These are phyloP conservation scores for Campoletis raptor DNA, from an alignment of 2,888 invertebrate species.

Conservation along the genomic window DNA sequence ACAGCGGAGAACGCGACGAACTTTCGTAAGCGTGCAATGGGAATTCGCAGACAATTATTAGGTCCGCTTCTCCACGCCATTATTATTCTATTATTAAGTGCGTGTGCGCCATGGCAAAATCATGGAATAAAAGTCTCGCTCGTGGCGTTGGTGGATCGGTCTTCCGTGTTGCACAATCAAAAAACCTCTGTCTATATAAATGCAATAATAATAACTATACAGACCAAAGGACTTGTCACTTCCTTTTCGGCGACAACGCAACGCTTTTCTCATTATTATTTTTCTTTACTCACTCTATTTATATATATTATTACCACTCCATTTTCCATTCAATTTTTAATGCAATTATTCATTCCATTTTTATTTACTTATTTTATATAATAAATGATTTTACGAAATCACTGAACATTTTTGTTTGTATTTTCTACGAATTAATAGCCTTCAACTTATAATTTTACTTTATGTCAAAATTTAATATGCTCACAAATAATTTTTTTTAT, in stretches of 20 bases:
- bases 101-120: conserved; percentile 56
- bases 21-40: conserved; percentile 64
- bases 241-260: conserved; percentile 50
- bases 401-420: background rate
- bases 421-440: background rate
- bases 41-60: conserved; percentile 69
- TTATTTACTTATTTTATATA: background rate
- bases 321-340: background rate
- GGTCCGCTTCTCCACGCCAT: conserved; percentile 44
- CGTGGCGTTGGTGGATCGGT: conserved; percentile 57
- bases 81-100: conserved; percentile 67
- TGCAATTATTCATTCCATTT: background rate
- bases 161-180: conserved; percentile 67
- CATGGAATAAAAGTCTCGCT: conserved; percentile 57
- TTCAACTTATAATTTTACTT: background rate
- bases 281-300: background rate
- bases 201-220: conserved; percentile 26
- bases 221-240: conserved; percentile 41
- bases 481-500: background rate
- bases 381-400: background rate
- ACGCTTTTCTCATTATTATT: conserved; percentile 31
- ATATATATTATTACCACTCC: background rate
- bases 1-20: conserved; percentile 26
- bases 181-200: conserved; percentile 14
- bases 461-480: background rate